Evolutionary conservation across 53 echinoderm and acorn worm species (phyloP).

Genomic region (Actinopyga echinites): DNA sequence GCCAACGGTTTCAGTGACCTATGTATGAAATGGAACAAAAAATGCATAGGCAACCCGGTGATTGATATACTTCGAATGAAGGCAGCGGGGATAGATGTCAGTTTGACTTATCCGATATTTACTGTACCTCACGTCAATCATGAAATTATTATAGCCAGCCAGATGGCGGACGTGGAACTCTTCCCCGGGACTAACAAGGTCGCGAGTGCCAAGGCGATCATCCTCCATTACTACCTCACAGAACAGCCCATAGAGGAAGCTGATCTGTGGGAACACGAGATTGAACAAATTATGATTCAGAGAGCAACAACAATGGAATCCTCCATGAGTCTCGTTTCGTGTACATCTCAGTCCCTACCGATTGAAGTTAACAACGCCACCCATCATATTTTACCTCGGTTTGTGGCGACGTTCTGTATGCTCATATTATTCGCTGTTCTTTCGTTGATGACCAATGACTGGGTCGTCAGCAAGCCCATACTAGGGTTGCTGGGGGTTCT

Average conservation of each 20-base stretch:
- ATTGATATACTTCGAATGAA: constrained; percentile 67
- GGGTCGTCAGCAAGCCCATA: constrained; percentile 96
- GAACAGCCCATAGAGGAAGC: constrained; percentile 14
- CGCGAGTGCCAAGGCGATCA: constrained; percentile 59
- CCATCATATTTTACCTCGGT: constrained; percentile 69
- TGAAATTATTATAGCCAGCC: constrained; percentile 57
- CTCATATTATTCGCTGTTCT: constrained; percentile 86
- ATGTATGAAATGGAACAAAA: constrained; percentile 82
- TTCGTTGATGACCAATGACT: constrained; percentile 93
- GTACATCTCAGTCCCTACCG: constrained; percentile 75
- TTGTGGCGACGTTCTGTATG: constrained; percentile 78
- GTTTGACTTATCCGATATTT: constrained; percentile 68
- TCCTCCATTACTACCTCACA: constrained; percentile 69
- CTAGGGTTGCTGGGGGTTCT: constrained; percentile 84
- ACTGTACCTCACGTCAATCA: constrained; percentile 32
- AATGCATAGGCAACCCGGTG: constrained; percentile 74
- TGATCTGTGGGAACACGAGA: constrained; percentile 58
- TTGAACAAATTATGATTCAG: constrained; percentile 40
- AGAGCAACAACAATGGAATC: constrained; percentile 19
- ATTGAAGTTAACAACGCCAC: constrained; percentile 77
- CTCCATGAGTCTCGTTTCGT: constrained; percentile 46
- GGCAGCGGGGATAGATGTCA: constrained; percentile 44
- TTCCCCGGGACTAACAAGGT: constrained; percentile 56
- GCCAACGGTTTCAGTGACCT: constrained; percentile 49
- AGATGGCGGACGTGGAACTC: constrained; percentile 71